Percentiles rank a stretch among this genome's conserved stretches.
Evolutionary conservation across 2,888 invertebrate genomes (phyloP).

Genomic region (Pyralis farinalis): DNA sequence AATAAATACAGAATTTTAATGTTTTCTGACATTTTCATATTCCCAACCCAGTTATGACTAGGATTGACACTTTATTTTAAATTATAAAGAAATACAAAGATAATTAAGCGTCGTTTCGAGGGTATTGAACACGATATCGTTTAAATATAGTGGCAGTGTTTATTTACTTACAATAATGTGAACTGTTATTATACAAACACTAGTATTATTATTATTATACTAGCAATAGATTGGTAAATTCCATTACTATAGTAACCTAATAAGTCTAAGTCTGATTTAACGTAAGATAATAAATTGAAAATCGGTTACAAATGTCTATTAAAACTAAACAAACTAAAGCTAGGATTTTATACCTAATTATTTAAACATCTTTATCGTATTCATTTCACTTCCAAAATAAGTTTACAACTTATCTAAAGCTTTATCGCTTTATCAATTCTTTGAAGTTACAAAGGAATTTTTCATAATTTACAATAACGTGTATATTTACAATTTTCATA

Average conservation of each 20-base stretch:
- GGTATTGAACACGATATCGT: slow-evolving; percentile 36
- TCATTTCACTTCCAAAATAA: not conserved
- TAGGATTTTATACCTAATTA: not conserved
- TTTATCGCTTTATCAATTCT: not conserved
- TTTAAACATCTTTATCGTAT: not conserved
- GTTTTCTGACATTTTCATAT: slow-evolving; percentile 24
- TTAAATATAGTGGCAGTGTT: slow-evolving; percentile 67
- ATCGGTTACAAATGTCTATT: not conserved
- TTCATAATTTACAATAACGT: slow-evolving; percentile 8
- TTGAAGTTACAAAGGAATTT: not conserved
- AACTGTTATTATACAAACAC: slow-evolving; percentile 35
- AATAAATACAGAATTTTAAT: no score
- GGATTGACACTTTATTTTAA: slow-evolving; percentile 66
- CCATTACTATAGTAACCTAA: slow-evolving; percentile 3
- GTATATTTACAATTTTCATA: slow-evolving; percentile 27
- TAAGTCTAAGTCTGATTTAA: not conserved
- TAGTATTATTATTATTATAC: slow-evolving; percentile 18
- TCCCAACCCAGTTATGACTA: slow-evolving; percentile 78
- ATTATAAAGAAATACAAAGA: slow-evolving; percentile 28
- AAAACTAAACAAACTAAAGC: not conserved
- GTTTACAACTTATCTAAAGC: not conserved
- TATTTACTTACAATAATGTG: slow-evolving; percentile 39
- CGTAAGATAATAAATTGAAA: not conserved
- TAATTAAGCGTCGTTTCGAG: slow-evolving; percentile 26
- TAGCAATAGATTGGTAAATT: slow-evolving; percentile 16